Percentiles rank a stretch among this genome's conserved stretches.
These are phyloP conservation scores for Hoplias malabaricus DNA, from an alignment of 2,113 vertebrate genomes.

Conservation along the genomic window DNA sequence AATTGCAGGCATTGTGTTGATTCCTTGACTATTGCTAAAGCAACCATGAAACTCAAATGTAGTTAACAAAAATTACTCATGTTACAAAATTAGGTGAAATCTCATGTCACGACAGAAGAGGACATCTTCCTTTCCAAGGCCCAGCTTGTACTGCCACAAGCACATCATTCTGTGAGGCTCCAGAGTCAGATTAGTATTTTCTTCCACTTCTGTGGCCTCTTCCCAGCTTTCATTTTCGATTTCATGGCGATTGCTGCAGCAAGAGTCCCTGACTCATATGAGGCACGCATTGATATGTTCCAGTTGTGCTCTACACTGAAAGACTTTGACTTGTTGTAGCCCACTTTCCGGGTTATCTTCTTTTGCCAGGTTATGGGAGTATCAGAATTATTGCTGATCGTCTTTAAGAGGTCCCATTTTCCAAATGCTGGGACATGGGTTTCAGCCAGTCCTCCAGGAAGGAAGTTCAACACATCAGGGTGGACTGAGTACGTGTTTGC, in stretches of 20 bases:
- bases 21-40: too few species aligned
- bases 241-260: background rate
- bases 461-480: background rate
- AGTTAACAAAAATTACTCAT: too few species aligned
- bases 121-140: background rate
- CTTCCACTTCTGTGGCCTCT: background rate
- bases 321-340: background rate
- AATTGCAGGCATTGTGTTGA: too few species aligned
- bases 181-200: background rate
- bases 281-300: background rate
- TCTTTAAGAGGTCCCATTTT: background rate
- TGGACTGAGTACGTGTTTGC: background rate
- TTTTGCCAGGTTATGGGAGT: background rate
- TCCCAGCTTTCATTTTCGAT: background rate
- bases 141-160: background rate
- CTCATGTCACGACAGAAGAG: background rate
- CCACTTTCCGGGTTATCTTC: background rate
- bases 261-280: background rate
- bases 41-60: too few species aligned
- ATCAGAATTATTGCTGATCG: background rate
- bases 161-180: background rate
- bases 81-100: too few species aligned
- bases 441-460: constrained; percentile 12
- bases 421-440: background rate
- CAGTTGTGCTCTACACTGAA: background rate